Evolutionary conservation across 2,888 invertebrate genomes (phyloP), one percentile per base, ranked within the genome.

Genomic region (Scelioninae gen. 1): DNA sequence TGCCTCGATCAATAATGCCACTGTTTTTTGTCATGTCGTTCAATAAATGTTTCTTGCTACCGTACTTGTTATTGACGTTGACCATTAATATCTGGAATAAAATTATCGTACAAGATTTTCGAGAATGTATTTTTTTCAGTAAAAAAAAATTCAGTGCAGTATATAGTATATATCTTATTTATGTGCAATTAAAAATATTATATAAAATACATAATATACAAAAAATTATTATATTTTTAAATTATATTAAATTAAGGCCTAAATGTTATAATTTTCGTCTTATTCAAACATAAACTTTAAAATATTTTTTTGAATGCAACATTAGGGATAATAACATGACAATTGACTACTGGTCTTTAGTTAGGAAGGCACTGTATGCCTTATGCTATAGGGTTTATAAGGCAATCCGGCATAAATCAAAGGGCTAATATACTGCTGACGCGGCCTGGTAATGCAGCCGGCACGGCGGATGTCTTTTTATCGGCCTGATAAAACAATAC

Each of bases 21-120:
- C 84, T 72, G 79, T 83, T 85, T 80, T n/a, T 74, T 81, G 53
- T 55, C 78, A 86, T 83, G 87, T 89, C 89, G 87, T 84, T 87
- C 88, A 90, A 90, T 91, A 90, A 91, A 91, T 89, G 90, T 89
- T 91, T 89, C 89, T 88, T 88, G 92, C 91, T 91, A 92, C 91
- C 87, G 92, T 89, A 86, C 85, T 84, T 76, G 85, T 85, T 85
- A 84, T 82, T 75, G 65, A 82, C 81, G 83, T 81, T 82, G 77
- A 85, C 85, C 87, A 87, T 88, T 88, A 88, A 88, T 88, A 84
- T 85, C 84, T 56, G 63, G 60, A 47, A 56, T 55, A 77, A 75
- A 71, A 63, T 71, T 56, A 78, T 60, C 53, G 49, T 32, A 23
- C 71, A 49, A 56, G 58, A 56, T 69, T 68, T 69, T 53, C 40